These are phyloP conservation scores for Diphyllodes magnificus DNA, from an alignment of 2,113 vertebrate species.

Conservation along the genomic window DNA sequence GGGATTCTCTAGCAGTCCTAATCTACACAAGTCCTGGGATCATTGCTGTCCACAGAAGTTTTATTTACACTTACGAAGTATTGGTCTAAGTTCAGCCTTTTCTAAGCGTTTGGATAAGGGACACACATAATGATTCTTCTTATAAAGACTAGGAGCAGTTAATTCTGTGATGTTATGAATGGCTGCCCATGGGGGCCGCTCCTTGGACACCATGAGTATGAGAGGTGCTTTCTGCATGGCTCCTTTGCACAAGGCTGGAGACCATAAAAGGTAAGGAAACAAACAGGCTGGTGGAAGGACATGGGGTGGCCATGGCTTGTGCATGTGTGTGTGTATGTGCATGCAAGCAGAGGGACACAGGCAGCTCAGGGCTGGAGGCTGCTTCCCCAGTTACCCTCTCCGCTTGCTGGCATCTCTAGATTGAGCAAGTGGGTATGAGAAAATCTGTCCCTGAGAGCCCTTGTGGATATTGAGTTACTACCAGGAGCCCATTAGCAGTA, in stretches of 20 bases:
- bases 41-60: not conserved
- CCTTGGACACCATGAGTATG: not conserved
- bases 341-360: not conserved
- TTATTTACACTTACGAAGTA: not conserved
- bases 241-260: not conserved
- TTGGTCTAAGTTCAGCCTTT: not conserved
- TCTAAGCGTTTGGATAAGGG: not conserved
- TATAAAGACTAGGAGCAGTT: not conserved
- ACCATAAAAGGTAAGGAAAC: not conserved
- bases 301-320: accelerated
- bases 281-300: not conserved
- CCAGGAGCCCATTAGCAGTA: conserved; percentile 31
- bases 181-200: accelerated
- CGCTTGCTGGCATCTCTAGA: not conserved
- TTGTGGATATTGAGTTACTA: conserved; percentile 6
- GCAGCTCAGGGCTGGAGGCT: not conserved
- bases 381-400: not conserved
- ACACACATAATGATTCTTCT: not conserved
- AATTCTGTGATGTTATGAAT: not conserved
- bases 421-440: not conserved
- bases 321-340: not conserved
- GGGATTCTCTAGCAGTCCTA: not conserved
- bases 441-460: not conserved
- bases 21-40: not conserved
- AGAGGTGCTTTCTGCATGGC: not conserved